A percentile compares a stretch with the other conserved stretches of the same genome.
Evolutionary conservation across 2,888 invertebrate species (phyloP).

Genomic region (Volucella inanis): DNA sequence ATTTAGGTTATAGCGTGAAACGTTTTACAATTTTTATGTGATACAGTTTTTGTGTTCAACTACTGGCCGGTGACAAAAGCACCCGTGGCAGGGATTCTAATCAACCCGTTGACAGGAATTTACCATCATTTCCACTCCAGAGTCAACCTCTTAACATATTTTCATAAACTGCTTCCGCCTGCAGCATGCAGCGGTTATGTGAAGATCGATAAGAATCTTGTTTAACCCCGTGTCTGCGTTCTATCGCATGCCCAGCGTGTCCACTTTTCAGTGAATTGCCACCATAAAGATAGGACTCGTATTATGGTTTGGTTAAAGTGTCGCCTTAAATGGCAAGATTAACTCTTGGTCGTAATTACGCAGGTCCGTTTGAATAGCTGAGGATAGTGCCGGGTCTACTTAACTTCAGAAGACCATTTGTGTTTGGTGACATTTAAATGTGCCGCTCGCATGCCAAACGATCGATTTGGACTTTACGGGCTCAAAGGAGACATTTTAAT

Average conservation of each 20-base stretch:
- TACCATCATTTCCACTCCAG: slow-evolving; percentile 50
- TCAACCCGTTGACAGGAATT: slow-evolving; percentile 56
- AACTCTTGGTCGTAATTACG: slow-evolving; percentile 64
- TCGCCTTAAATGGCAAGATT: slow-evolving; percentile 54
- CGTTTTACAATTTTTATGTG: slow-evolving; percentile 59
- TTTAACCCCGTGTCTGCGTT: slow-evolving; percentile 58
- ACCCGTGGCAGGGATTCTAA: slow-evolving; percentile 52
- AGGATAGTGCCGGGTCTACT: slow-evolving; percentile 8
- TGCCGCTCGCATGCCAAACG: slow-evolving; percentile 69
- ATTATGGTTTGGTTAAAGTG: slow-evolving; percentile 45
- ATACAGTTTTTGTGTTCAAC: slow-evolving; percentile 63
- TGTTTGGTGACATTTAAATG: slow-evolving; percentile 66
- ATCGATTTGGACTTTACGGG: slow-evolving; percentile 56
- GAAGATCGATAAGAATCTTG: slow-evolving; percentile 67
- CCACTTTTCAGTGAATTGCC: slow-evolving; percentile 63
- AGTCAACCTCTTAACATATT: slow-evolving; percentile 64
- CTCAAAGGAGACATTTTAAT: slow-evolving; percentile 40
- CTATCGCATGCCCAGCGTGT: slow-evolving; percentile 66
- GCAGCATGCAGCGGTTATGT: slow-evolving; percentile 20
- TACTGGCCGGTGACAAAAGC: slow-evolving; percentile 40
- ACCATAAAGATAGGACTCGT: slow-evolving; percentile 64
- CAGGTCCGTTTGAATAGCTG: slow-evolving; percentile 57
- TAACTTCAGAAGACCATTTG: slow-evolving; percentile 32
- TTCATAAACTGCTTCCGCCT: slow-evolving; percentile 68
- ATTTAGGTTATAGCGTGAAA: slow-evolving; percentile 68